Evolutionary conservation across 2,797 vertebrate genomes (phyloP), one percentile per base, ranked within the genome.

Genomic region (Mallotus villosus): DNA sequence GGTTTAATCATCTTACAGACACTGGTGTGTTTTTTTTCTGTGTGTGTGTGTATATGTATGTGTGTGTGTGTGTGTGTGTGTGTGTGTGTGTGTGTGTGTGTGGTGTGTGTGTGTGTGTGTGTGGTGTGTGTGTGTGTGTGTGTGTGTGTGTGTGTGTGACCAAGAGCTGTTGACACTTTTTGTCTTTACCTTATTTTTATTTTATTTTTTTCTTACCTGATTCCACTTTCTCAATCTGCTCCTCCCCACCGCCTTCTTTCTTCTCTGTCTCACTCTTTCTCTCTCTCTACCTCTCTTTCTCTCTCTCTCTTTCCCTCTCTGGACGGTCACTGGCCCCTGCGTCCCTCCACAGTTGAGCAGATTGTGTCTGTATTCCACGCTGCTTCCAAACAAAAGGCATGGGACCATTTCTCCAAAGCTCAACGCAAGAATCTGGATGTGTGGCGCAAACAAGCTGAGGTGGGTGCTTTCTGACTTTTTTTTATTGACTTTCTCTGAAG

Each of bases 351-450:
- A 68, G 97, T 98, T 95, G 96, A 99, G 91, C 97, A 99, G 95
- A 99, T 99, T 95, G 95, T 99, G 93, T 97, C 94, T 85, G 94
- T 95, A 88, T 95, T 95, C 93, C 93, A 93, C 93, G 95, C 94
- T 71, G 90, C 95, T 87, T 94, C 94, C 95, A 99, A 99, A 95
- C 97, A 99, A 95, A 98, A 97, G 94, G 97, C 97, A 91, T 98
- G 97, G 97, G 97, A 99, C 96, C 97, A 98, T 97, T 99, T 99
- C 95, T 97, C 97, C 93, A 99, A 99, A 97, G 96, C 96, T 87
- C 97, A 99, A 89, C 97, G 97, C 93, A 98, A 98, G 95, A 99
- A 98, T 94, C 95, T 99, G 95, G 96, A 96, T 86, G 94, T 98
- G 91, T 98, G 97, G 97, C 95, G 95, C 92, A 98, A 98, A 90